Conservation (phyloP, 2,888 invertebrate species). For the Electrophaes corylata region DNA sequence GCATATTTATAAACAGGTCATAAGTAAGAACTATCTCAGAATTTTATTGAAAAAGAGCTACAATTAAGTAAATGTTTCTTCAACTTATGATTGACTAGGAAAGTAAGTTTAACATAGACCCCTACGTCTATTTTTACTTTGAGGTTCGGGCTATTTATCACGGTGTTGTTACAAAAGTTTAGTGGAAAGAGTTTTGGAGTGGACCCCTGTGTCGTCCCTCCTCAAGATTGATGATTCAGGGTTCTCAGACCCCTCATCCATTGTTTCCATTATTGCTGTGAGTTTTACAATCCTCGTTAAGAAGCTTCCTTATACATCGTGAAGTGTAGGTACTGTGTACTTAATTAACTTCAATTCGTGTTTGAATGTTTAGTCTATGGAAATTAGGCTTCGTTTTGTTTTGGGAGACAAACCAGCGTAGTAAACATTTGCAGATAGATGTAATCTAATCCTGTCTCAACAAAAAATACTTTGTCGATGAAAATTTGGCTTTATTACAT, state of each 20-base stretch:
- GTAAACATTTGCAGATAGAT: background rate
- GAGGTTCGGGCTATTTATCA: slow-evolving; percentile 66
- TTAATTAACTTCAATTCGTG: slow-evolving; percentile 46
- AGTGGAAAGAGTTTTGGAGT: slow-evolving; percentile 71
- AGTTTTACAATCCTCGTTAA: slow-evolving; percentile 58
- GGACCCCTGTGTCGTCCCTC: slow-evolving; percentile 72
- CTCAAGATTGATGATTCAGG: slow-evolving; percentile 73
- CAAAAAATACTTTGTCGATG: background rate
- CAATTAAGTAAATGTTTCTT: background rate
- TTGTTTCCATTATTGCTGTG: slow-evolving; percentile 62
- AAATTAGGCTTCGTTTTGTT: slow-evolving; percentile 26
- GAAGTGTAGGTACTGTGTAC: slow-evolving; percentile 41
- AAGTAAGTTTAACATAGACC: background rate
- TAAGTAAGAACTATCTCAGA: no score
- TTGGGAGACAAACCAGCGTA: slow-evolving; percentile 7
- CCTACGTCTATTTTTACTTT: slow-evolving; percentile 13
- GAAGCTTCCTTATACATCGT: slow-evolving; percentile 46
- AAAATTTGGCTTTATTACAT: slow-evolving; percentile 8
- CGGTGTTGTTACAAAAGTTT: slow-evolving; percentile 71
- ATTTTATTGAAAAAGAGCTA: no score
- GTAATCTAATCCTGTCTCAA: no score
- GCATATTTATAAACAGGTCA: no score
- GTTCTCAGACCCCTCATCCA: slow-evolving; percentile 54
- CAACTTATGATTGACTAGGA: background rate
- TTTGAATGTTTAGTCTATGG: slow-evolving; percentile 30